Conservation (phyloP, 1,140 invertebrate genomes). For the Oncopodura yosiiana region DNA sequence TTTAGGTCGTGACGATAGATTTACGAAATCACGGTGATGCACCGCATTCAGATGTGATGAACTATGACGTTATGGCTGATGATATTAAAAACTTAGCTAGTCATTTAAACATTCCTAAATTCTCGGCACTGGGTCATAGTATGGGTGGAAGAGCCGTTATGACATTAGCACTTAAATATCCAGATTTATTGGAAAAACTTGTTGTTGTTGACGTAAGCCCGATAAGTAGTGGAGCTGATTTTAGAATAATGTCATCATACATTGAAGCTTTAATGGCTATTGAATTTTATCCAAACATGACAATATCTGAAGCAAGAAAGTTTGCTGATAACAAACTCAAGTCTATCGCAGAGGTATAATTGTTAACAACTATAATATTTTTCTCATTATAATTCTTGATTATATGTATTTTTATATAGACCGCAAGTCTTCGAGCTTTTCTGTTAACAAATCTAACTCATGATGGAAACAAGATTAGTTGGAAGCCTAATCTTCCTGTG, state of each 20-base stretch:
- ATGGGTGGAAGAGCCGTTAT: slow-evolving; percentile 82
- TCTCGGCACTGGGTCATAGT: slow-evolving; percentile 70
- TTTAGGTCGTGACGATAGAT: slow-evolving; percentile 66
- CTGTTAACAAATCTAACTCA: slow-evolving; percentile 67
- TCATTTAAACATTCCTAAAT: slow-evolving; percentile 51
- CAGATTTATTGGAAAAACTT: slow-evolving; percentile 63
- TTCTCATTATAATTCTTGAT: background rate
- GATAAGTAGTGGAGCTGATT: slow-evolving; percentile 51
- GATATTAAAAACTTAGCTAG: slow-evolving; percentile 60
- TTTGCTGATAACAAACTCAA: slow-evolving; percentile 47
- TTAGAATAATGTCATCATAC: slow-evolving; percentile 36
- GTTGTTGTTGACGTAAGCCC: slow-evolving; percentile 79
- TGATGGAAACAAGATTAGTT: slow-evolving; percentile 50
- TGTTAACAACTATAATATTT: background rate
- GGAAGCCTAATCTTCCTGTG: slow-evolving; percentile 63
- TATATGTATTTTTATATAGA: slow-evolving; percentile 36
- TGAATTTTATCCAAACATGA: slow-evolving; percentile 15
- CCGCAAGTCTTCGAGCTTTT: slow-evolving; percentile 50
- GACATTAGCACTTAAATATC: slow-evolving; percentile 60
- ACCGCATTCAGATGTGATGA: slow-evolving; percentile 59
- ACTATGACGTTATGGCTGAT: slow-evolving; percentile 58
- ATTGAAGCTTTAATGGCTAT: background rate
- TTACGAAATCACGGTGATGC: slow-evolving; percentile 86
- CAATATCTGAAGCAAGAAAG: slow-evolving; percentile 57
- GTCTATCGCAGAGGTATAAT: slow-evolving; percentile 40